A percentile compares a stretch with the other conserved stretches of the same genome.
Conservation (phyloP, 2,113 vertebrate genomes). For the Artemisiospiza belli region DNA sequence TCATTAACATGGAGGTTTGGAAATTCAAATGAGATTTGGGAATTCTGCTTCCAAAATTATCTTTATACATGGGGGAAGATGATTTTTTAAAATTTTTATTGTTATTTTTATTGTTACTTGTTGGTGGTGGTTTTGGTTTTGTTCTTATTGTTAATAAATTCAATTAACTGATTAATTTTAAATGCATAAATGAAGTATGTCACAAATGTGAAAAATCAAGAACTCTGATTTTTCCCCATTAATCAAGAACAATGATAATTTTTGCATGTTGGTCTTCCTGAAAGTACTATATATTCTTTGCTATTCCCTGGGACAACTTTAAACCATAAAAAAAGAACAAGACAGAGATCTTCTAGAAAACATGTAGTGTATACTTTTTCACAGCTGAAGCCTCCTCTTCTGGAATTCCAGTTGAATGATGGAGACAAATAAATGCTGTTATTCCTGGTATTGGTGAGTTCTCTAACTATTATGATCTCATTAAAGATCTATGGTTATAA, state of each 20-base stretch:
- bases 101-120: neutral
- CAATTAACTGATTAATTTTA: neutral
- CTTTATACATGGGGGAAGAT: accelerated
- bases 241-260: neutral
- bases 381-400: neutral
- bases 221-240: neutral
- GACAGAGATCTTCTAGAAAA: neutral
- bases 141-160: neutral
- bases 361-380: neutral
- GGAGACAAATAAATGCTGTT: neutral
- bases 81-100: neutral
- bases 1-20: neutral
- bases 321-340: neutral
- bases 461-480: neutral
- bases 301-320: neutral
- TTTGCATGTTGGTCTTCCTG: accelerated
- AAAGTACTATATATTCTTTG: neutral
- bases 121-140: neutral
- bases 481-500: neutral
- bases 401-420: neutral
- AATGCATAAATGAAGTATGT: neutral
- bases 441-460: neutral
- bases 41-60: neutral
- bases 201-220: neutral
- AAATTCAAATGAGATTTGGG: neutral